phyloP scores from a whole-genome alignment of 2,888 invertebrate species.

The Pachymerium ferrugineum region DNA sequence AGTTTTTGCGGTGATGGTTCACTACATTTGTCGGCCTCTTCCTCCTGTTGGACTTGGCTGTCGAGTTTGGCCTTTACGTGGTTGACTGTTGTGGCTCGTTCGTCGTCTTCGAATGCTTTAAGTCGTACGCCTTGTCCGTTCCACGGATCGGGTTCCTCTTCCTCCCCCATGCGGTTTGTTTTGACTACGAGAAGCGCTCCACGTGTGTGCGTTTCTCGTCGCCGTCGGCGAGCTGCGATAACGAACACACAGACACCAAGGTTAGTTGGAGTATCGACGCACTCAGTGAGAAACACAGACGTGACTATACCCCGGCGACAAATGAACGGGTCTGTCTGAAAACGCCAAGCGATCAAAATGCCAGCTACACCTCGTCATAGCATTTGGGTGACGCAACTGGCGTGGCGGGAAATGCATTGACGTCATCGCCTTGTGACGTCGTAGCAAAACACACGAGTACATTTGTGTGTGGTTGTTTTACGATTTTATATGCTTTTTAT shows the following conservation, averaged over 20 bases:
- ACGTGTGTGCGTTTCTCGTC: not conserved
- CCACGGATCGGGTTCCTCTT: not conserved
- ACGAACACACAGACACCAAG: too few relatives aligned
- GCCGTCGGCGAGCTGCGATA: not conserved
- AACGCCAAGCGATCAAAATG: slow-evolving; percentile 2
- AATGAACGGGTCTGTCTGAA: slow-evolving; percentile 6
- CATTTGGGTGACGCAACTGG: not conserved
- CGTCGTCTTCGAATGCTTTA: not conserved
- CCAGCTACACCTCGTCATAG: not conserved
- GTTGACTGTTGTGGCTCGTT: not conserved
- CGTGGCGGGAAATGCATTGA: not conserved
- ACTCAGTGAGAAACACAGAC: too few relatives aligned
- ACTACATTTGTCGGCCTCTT: not conserved
- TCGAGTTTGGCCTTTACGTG: not conserved
- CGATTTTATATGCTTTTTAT: too few relatives aligned
- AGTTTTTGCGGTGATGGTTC: too few relatives aligned
- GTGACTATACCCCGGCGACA: not conserved
- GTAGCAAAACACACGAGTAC: too few relatives aligned
- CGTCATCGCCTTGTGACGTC: not conserved
- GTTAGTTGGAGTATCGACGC: too few relatives aligned
- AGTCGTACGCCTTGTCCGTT: slow-evolving; percentile 3
- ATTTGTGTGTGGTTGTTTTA: not conserved
- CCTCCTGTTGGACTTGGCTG: not conserved
- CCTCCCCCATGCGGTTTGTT: slow-evolving; percentile 3
- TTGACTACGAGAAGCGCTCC: not conserved